phyloP scores from a whole-genome alignment of 2,888 invertebrate genomes.

The Synergus laeviventris region DNA sequence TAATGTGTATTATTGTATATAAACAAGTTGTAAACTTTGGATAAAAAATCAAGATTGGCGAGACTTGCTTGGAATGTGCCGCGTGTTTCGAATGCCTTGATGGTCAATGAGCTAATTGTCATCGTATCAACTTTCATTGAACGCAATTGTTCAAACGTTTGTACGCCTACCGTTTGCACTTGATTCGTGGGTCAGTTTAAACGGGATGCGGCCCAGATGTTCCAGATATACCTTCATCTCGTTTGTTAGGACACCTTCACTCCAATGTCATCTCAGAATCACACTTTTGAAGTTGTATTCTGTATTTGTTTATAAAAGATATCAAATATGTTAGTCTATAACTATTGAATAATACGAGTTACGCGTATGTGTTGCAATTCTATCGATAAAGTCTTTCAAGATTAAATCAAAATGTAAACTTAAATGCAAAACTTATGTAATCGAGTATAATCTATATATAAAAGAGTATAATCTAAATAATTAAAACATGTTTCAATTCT shows the following conservation, averaged over 20 bases:
- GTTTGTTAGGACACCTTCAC: conserved; percentile 16
- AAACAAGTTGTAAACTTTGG: not conserved
- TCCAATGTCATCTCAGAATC: conserved; percentile 14
- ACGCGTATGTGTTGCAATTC: not conserved
- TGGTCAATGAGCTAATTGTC: conserved; percentile 71
- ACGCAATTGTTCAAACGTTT: conserved; percentile 67
- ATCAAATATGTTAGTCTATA: no score
- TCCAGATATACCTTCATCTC: conserved; percentile 30
- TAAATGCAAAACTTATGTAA: not conserved
- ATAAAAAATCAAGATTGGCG: not conserved
- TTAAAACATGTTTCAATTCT: no score
- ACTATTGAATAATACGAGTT: not conserved
- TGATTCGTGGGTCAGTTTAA: conserved; percentile 63
- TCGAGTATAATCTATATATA: no score
- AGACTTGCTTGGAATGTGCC: conserved; percentile 2
- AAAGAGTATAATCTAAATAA: no score
- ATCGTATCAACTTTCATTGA: conserved; percentile 72
- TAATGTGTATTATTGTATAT: not conserved
- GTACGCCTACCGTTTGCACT: conserved; percentile 66
- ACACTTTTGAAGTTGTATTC: not conserved
- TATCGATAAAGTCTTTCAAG: not conserved
- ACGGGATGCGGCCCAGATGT: conserved; percentile 63
- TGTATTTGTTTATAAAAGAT: no score
- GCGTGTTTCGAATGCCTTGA: conserved; percentile 58
- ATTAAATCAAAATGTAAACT: not conserved